These are phyloP conservation scores for Phrynocephalus vlangalii DNA, from an alignment of 2,797 vertebrate genomes.

Conservation along the genomic window DNA sequence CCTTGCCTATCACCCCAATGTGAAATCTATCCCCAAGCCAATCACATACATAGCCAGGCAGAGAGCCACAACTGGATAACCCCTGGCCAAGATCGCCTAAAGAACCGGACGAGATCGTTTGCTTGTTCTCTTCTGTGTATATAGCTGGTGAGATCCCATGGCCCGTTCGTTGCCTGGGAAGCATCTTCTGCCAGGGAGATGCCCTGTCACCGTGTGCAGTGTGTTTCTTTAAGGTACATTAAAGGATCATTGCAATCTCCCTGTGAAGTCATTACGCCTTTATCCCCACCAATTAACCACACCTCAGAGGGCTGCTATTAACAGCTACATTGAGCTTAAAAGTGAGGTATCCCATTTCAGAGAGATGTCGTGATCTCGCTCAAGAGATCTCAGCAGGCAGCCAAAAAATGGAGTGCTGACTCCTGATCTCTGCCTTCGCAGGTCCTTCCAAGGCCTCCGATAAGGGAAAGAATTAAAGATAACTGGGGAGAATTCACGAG, in stretches of 20 bases:
- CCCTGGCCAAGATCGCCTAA: neutral
- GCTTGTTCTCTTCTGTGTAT: neutral
- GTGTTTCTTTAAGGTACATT: conserved; percentile 44
- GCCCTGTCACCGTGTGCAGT: neutral
- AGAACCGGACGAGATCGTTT: neutral
- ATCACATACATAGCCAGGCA: neutral
- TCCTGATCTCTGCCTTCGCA: neutral
- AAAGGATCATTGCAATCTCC: conserved; percentile 58
- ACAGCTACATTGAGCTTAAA: conserved; percentile 64
- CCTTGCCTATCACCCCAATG: neutral
- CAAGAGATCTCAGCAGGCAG: conserved; percentile 3
- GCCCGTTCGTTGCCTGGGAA: conserved; percentile 3
- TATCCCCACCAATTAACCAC: conserved; percentile 74
- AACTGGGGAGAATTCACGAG: neutral
- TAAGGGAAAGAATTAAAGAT: neutral
- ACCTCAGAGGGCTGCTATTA: conserved; percentile 67
- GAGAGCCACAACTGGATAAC: neutral
- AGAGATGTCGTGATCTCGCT: conserved; percentile 39
- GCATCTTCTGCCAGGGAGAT: conserved; percentile 29
- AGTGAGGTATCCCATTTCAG: conserved; percentile 57
- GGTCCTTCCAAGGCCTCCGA: neutral
- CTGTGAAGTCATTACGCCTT: conserved; percentile 70
- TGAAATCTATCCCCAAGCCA: neutral
- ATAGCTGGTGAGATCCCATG: neutral
- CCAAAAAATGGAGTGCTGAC: neutral